Conservation (phyloP, 2,113 vertebrate species). For the Protobothrops flavoviridis region DNA sequence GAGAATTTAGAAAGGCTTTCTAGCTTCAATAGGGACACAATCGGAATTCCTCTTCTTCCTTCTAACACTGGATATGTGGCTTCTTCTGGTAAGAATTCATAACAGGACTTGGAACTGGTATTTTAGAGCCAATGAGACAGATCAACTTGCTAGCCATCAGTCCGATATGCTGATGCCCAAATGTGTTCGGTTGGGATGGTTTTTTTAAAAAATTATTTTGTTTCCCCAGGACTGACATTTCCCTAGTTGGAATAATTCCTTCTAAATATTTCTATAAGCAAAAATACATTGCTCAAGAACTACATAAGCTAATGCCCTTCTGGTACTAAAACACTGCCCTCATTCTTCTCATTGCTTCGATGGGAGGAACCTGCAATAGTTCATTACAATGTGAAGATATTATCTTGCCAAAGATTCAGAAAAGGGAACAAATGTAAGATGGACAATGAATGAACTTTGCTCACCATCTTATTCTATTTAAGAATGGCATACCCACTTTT, state of each 20-base stretch:
- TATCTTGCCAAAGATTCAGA: neutral
- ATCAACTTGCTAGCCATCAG: neutral
- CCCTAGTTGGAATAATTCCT: neutral
- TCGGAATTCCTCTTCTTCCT: slow-evolving; percentile 14
- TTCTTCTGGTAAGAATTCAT: slow-evolving; percentile 56
- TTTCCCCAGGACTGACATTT: neutral
- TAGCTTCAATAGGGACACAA: neutral
- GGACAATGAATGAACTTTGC: neutral
- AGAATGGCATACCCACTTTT: neutral
- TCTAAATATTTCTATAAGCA: neutral
- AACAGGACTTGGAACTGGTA: neutral
- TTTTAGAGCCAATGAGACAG: neutral
- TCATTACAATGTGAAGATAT: neutral
- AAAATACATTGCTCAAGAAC: neutral
- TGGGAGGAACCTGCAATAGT: neutral
- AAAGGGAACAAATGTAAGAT: neutral
- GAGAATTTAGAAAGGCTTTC: slow-evolving; percentile 63
- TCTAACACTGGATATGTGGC: slow-evolving; percentile 53
- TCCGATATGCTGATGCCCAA: neutral
- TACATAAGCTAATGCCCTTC: neutral
- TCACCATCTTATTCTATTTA: neutral
- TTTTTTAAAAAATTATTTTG: neutral
- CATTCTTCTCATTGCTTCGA: neutral
- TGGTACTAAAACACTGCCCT: neutral
- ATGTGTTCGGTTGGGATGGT: too few species aligned